Conservation (phyloP, 2,797 vertebrate species). For the Pempheris klunzingeri region DNA sequence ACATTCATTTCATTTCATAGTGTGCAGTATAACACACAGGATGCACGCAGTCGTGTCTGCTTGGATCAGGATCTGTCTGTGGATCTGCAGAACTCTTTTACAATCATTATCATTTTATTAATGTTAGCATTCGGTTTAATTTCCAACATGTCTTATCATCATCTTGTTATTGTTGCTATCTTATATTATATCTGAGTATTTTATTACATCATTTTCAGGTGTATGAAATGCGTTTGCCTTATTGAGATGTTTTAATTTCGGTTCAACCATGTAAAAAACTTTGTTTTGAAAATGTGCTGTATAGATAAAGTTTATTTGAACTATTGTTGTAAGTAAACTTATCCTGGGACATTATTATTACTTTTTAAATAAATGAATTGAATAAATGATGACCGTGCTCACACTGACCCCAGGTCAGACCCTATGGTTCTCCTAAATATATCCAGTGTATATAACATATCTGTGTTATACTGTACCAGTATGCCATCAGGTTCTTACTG, state of each 20-base stretch:
- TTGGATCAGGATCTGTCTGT: too few species aligned
- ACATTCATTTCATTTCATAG: background rate
- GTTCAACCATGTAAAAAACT: background rate
- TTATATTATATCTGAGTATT: background rate
- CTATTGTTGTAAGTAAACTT: too few species aligned
- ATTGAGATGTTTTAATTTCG: background rate
- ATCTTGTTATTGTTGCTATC: too few species aligned
- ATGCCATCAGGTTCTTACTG: background rate
- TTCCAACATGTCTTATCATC: background rate
- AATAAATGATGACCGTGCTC: background rate
- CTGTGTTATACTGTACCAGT: too few species aligned
- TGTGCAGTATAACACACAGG: too few species aligned
- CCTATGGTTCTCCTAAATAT: too few species aligned
- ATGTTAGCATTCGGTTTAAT: background rate
- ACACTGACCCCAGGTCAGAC: background rate
- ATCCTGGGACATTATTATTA: too few species aligned
- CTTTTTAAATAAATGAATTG: too few species aligned
- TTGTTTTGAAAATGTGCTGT: background rate
- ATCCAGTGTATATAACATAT: too few species aligned
- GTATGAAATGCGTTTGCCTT: background rate
- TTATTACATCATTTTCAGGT: background rate
- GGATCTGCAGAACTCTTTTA: too few species aligned
- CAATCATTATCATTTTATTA: too few species aligned
- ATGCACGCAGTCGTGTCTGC: background rate
- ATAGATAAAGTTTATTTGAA: too few species aligned